phyloP scores from a whole-genome alignment of 1,140 invertebrate genomes.

The Macrotrachela quadricornifera region DNA sequence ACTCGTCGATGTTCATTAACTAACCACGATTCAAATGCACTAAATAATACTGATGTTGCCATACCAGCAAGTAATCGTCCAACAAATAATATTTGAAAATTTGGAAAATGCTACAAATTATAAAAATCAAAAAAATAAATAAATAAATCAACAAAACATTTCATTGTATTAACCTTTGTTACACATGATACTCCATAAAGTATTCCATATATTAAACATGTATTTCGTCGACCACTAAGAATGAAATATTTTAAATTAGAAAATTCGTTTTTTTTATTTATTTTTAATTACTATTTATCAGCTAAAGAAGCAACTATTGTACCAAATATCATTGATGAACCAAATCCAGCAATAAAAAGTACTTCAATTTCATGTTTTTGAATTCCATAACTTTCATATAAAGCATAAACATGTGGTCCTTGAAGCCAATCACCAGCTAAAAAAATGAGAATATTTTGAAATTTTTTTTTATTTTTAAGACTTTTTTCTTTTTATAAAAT shows the following conservation, averaged over 20 bases:
- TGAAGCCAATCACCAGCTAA: conserved; percentile 49
- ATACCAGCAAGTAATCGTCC: conserved; percentile 44
- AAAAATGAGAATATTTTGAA: no score
- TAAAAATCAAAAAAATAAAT: background rate
- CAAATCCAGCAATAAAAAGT: conserved; percentile 47
- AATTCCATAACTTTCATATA: conserved; percentile 46
- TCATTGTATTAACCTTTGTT: conserved; percentile 34
- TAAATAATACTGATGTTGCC: conserved; percentile 47
- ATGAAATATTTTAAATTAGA: conserved; percentile 25
- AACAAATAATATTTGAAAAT: conserved; percentile 33
- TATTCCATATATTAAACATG: conserved; percentile 39
- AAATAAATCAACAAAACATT: background rate
- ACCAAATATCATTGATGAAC: conserved; percentile 44
- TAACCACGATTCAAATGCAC: conserved; percentile 50
- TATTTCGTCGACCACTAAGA: conserved; percentile 32
- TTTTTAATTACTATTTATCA: conserved; percentile 34
- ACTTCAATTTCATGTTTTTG: conserved; percentile 39
- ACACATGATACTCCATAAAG: conserved; percentile 43
- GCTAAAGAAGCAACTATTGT: conserved; percentile 42
- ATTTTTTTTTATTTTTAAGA: no score
- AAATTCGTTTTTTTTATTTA: conserved; percentile 11
- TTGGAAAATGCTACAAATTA: conserved; percentile 31
- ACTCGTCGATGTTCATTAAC: conserved; percentile 43
- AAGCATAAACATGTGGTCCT: conserved; percentile 48
- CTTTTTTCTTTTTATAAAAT: conserved; percentile 16